Conservation (phyloP, 92 coral and sea anemone species). For the Phenganax subtilis region DNA sequence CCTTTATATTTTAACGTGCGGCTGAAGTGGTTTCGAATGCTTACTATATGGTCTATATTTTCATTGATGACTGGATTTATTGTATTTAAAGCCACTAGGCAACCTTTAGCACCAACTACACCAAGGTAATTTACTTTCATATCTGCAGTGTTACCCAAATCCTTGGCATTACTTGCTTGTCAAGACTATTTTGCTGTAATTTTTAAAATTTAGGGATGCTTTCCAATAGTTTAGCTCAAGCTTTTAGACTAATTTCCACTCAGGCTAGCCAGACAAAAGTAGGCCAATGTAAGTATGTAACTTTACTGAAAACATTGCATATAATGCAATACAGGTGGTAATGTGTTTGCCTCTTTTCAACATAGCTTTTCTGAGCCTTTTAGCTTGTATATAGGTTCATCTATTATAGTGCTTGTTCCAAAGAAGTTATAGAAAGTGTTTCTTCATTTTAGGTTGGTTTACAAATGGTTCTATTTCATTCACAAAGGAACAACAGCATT, state of each 20-base stretch:
- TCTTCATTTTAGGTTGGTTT: slow-evolving; percentile 64
- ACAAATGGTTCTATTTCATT: slow-evolving; percentile 86
- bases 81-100: slow-evolving; percentile 85
- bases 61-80: slow-evolving; percentile 75
- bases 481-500: slow-evolving; percentile 86
- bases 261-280: not conserved
- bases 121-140: slow-evolving; percentile 60
- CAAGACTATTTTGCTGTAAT: no score
- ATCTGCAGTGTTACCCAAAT: not conserved
- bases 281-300: no score
- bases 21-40: slow-evolving; percentile 87
- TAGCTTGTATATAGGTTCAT: no score
- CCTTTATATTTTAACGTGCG: slow-evolving; percentile 86
- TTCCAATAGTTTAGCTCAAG: not conserved
- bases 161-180: no score
- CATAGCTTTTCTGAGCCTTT: no score
- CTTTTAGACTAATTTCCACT: not conserved
- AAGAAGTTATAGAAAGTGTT: not conserved
- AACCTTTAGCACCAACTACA: slow-evolving; percentile 78
- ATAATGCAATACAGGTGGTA: no score
- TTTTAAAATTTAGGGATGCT: no score
- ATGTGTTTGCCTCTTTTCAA: no score
- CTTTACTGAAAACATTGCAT: no score
- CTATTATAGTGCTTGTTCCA: no score
- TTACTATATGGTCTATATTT: slow-evolving; percentile 70